Base-by-base conservation (phyloP, 2,113 vertebrate species). In the Podilymbus podiceps region DNA sequence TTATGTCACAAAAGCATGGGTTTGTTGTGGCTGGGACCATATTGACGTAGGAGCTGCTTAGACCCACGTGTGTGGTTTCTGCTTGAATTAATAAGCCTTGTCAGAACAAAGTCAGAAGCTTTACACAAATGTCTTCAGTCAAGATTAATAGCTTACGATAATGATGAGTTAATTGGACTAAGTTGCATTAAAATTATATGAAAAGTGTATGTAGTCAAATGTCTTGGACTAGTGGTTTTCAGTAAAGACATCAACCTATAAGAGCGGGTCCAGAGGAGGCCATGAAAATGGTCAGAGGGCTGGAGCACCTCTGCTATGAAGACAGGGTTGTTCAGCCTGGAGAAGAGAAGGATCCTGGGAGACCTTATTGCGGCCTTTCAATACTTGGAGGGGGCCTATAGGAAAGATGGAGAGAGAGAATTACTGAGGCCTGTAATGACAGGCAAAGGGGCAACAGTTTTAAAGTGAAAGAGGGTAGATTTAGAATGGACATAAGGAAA, bases 41-140 rank as follows among this genome's bases (percentile, higher is more conserved):
- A 17, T 2, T 53, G 13, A 7, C 4, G 2, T 12, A 77, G 85
- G 21, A 67, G 23, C n/a, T 72, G 31, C 0, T 0, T 2, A 21
- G 5, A 60, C 12, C 58, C 15, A 19, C 0, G 3, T 40, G 5
- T 56, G 35, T 28, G 13, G 23, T 73, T 80, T 27, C 24, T 23
- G 23, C 7, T 1, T 90, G 31, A 76, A 8, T 9, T 69, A 74
- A 84, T 64, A 77, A 40, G 13, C 6, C 27, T 25, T 52, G 28
- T 68, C 33, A 83, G 35, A 83, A 33, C 23, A 30, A 74, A 88
- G 52, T 71, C 56, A 68, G 44, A 69, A 78, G 9, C 46, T 90
- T 83, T 24, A 52, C 31, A 22, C 15, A 85, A 49, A 17, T 59
- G 17, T 72, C 59, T 80, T 18, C 21, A 7, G 2, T 35, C 27